These are phyloP conservation scores for Ptiloglossa arizonensis DNA, from an alignment of 1,140 invertebrate species.

Conservation along the genomic window DNA sequence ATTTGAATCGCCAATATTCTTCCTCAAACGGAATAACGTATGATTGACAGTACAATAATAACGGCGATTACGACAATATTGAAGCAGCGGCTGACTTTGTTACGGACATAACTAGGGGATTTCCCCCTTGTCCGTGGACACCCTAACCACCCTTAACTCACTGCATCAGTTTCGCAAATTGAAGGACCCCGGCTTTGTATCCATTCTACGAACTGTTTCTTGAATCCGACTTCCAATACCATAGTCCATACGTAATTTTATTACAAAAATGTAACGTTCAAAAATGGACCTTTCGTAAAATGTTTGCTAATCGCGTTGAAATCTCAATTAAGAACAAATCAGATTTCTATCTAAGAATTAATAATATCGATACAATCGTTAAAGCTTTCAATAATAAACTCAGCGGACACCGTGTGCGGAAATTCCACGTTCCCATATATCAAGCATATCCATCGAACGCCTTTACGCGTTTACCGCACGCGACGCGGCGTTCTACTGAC, in stretches of 20 bases:
- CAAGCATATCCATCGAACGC: too few species aligned
- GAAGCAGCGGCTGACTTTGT: slow-evolving; percentile 47
- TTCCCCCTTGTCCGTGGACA: slow-evolving; percentile 35
- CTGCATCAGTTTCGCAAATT: slow-evolving; percentile 51
- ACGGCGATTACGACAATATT: slow-evolving; percentile 52
- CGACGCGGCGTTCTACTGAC: too few species aligned
- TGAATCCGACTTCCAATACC: background rate
- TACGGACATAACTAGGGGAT: slow-evolving; percentile 42
- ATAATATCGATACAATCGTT: too few species aligned
- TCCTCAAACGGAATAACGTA: background rate
- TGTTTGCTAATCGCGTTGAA: too few species aligned
- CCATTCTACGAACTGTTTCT: background rate
- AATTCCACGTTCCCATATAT: too few species aligned
- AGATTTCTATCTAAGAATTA: too few species aligned
- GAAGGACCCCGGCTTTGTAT: slow-evolving; percentile 32
- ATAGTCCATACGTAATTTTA: too few species aligned
- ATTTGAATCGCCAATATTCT: slow-evolving; percentile 13
- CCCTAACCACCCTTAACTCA: slow-evolving; percentile 43
- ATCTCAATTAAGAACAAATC: too few species aligned
- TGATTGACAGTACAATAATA: slow-evolving; percentile 51
- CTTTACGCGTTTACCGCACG: too few species aligned
- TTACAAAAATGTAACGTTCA: background rate
- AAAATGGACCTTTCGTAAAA: too few species aligned
- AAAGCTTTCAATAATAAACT: too few species aligned
- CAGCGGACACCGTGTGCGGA: too few species aligned